Base-by-base conservation (phyloP, 2,797 vertebrate species). In the Rhinella marina region DNA sequence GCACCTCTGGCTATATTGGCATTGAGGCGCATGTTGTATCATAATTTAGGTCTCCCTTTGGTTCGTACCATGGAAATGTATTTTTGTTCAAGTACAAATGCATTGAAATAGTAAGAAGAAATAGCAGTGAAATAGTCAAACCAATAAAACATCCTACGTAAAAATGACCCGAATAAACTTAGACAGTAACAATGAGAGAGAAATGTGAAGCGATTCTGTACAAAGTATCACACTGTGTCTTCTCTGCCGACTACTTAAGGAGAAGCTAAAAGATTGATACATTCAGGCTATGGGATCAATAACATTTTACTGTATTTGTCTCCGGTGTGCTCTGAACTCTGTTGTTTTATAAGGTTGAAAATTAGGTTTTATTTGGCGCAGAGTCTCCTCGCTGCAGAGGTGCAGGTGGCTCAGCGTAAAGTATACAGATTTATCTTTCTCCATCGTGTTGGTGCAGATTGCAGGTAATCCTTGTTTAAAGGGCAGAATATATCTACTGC, bases 221-320 rank as follows among this genome's bases (percentile, higher is more conserved):
- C 29, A 48, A 85, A 76, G 82, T 50, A 85, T 81, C 41, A 64
- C 52, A 56, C 56, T 88, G 78, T 66, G 66, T 61, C 87, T 73
- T 57, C 54, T 80, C 80, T 75, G 32, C 82, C 27, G 21, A 62
- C n/a, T 88, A 27, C 25, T 72, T 81, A 62, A 32, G 41, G 41
- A 79, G 54, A 23, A 54, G 56, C 56, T 62, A 23, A 77, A 85
- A 86, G 85, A 84, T 84, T 62, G 81, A 89, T 89, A 89, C 64
- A 80, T 87, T 64, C 64, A 80, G 85, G 64, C 81, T 61, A 80
- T 80, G 85, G 75, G 85, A 89, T 89, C 88, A 84, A 89, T 89
- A 87, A 83, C 80, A 86, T 89, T 89, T 89, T 87, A 89, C 85
- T 86, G 73, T 86, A 89, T 86, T 86, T 89, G 88, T 87, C 81